Evolutionary conservation across 2,888 invertebrate genomes (phyloP).

Genomic region (Tromatobia lineatoria): DNA sequence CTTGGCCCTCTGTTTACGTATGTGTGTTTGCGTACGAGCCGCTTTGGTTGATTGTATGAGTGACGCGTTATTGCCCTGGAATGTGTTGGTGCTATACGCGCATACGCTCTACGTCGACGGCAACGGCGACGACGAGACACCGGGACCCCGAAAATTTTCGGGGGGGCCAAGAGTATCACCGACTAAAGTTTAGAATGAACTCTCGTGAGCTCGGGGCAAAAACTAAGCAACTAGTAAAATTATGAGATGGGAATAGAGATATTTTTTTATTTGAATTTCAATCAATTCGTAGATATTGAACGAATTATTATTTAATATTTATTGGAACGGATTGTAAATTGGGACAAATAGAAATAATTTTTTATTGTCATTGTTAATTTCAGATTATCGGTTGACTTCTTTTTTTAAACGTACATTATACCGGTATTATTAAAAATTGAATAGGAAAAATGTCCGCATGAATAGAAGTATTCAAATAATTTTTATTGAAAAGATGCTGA

Average conservation of each 20-base stretch:
- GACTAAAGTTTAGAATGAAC: conserved; percentile 20
- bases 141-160: conserved; percentile 28
- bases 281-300: not conserved
- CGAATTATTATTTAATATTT: not conserved
- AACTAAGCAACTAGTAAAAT: not conserved
- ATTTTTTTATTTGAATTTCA: not conserved
- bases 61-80: conserved; percentile 66
- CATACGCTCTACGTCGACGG: conserved; percentile 22
- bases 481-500: not conserved
- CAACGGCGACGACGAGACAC: conserved; percentile 41
- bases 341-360: not conserved
- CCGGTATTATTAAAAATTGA: not conserved
- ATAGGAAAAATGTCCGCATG: not conserved
- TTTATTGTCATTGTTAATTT: not conserved
- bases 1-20: conserved; percentile 20
- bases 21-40: conserved; percentile 50
- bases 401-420: not conserved
- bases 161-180: conserved; percentile 19
- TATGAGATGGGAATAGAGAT: not conserved
- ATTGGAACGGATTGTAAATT: not conserved
- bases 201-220: conserved; percentile 9
- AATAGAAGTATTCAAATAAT: not conserved
- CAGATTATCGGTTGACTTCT: not conserved
- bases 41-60: conserved; percentile 57
- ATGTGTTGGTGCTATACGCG: conserved; percentile 57